phyloP scores from a whole-genome alignment of 53 echinoderm and acorn worm genomes.

The Henricia sp. region DNA sequence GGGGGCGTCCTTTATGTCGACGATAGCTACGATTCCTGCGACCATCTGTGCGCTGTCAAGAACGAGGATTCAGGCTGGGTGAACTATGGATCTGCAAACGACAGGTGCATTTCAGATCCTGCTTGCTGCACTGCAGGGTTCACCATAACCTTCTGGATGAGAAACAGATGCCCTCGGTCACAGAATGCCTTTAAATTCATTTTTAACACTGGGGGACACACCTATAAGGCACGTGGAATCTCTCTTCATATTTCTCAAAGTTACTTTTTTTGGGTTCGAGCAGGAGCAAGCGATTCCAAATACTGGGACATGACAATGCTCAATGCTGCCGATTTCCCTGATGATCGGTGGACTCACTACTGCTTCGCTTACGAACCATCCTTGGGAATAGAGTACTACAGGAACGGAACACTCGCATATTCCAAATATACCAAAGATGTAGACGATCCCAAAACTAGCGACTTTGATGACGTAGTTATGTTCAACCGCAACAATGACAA shows the following conservation, averaged over 20 bases:
- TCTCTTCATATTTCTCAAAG: no score
- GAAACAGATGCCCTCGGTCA: no score
- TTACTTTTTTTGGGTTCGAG: no score
- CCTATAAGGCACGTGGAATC: background rate
- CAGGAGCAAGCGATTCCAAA: no score
- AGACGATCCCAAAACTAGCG: background rate
- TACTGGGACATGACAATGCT: background rate
- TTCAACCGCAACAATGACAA: background rate
- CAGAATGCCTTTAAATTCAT: background rate
- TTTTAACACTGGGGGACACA: constrained; percentile 6
- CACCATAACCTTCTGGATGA: constrained; percentile 34
- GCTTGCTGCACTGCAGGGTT: constrained; percentile 44
- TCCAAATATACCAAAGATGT: background rate
- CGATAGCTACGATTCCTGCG: constrained; percentile 23
- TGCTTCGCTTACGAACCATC: constrained; percentile 5
- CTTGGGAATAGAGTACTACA: constrained; percentile 18
- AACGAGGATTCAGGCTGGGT: background rate
- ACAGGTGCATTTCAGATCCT: constrained; percentile 22
- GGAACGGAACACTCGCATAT: constrained; percentile 5
- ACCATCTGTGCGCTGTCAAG: constrained; percentile 42
- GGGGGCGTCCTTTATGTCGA: background rate
- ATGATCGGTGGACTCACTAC: constrained; percentile 12
- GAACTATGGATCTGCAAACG: constrained; percentile 1
- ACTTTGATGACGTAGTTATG: constrained; percentile 16
- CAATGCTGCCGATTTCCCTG: background rate